These are phyloP conservation scores for Drosophila ogumai DNA, from an alignment of 1,140 invertebrate species.

Conservation along the genomic window DNA sequence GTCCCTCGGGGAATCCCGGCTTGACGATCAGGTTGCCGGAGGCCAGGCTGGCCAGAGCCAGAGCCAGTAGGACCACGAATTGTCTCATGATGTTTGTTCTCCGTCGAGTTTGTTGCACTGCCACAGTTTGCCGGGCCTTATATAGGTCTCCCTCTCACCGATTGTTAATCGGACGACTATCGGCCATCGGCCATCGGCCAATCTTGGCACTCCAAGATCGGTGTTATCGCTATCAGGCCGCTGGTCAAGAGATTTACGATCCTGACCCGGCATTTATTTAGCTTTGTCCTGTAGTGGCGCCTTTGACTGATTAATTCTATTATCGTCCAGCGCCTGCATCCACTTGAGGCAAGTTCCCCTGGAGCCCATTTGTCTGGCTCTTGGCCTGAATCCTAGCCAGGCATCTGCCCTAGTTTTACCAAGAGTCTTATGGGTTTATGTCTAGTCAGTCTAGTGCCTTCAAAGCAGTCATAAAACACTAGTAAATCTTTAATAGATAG, in stretches of 20 bases:
- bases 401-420: neutral
- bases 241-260: conserved; percentile 52
- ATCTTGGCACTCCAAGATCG: conserved; percentile 10
- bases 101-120: conserved; percentile 25
- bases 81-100: conserved; percentile 60
- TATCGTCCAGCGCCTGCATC: conserved; percentile 3
- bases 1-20: conserved; percentile 70
- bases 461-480: conserved; percentile 5
- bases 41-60: conserved; percentile 57
- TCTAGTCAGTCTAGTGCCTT: neutral
- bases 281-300: conserved; percentile 35
- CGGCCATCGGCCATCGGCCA: neutral
- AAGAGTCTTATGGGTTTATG: conserved; percentile 2
- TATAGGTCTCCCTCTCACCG: conserved; percentile 39
- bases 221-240: conserved; percentile 42
- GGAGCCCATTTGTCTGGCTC: conserved; percentile 24
- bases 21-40: conserved; percentile 37
- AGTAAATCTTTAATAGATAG: conserved; percentile 8
- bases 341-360: conserved; percentile 2
- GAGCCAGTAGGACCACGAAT: conserved; percentile 61
- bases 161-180: conserved; percentile 7
- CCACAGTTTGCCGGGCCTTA: conserved; percentile 14
- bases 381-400: conserved; percentile 1
- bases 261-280: conserved; percentile 30
- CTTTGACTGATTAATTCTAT: conserved; percentile 15